A percentile compares a stretch with the other conserved stretches of the same genome.
phyloP scores from a whole-genome alignment of 2,888 invertebrate species.

The Drosophila seclusa region DNA sequence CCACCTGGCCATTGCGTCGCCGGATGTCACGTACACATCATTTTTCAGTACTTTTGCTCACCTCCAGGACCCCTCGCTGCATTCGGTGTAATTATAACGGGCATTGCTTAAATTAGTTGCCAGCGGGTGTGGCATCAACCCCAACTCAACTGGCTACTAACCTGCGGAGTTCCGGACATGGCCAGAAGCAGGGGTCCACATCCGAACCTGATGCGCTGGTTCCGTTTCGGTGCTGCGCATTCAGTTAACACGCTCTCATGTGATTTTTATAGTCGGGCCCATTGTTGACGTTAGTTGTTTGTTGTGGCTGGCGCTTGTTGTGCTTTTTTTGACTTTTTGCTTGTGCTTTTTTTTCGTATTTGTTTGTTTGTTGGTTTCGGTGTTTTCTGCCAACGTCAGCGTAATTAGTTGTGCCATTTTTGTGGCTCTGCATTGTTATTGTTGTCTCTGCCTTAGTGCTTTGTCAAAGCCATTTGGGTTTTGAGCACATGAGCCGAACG shows the following conservation, averaged over 20 bases:
- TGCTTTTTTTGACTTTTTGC: constrained; percentile 36
- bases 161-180: background rate
- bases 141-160: constrained; percentile 4
- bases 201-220: constrained; percentile 19
- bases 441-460: constrained; percentile 21
- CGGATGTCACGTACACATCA: constrained; percentile 77
- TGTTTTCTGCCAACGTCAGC: constrained; percentile 71
- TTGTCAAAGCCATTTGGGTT: constrained; percentile 39
- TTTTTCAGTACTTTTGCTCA: constrained; percentile 72
- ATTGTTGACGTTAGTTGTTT: constrained; percentile 44
- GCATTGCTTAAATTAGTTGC: constrained; percentile 73
- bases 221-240: constrained; percentile 33
- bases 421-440: constrained; percentile 39
- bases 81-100: constrained; percentile 63
- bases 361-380: constrained; percentile 43
- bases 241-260: constrained; percentile 57
- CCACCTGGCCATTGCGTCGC: constrained; percentile 20
- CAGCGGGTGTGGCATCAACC: constrained; percentile 24
- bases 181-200: constrained; percentile 8
- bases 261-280: constrained; percentile 45
- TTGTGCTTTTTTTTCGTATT: constrained; percentile 20
- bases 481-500: constrained; percentile 18
- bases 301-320: constrained; percentile 38
- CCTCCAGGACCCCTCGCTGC: constrained; percentile 12
- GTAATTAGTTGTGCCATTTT: constrained; percentile 69